Evolutionary conservation across 2,888 invertebrate genomes (phyloP), one percentile per base, ranked within the genome.

Genomic region (Amphipyra berbera): DNA sequence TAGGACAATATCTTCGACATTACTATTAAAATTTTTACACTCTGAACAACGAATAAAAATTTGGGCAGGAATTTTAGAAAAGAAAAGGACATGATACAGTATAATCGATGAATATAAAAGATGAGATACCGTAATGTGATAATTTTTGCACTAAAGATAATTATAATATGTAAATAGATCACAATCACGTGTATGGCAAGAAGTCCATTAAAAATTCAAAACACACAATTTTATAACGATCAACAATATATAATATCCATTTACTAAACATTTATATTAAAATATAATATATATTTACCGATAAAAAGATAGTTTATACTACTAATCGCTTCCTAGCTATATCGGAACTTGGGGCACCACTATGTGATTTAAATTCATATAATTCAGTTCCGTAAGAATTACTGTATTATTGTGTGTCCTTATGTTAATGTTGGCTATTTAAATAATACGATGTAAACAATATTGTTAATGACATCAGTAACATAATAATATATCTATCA

Each of bases 361-460:
- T 38, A 55, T 13, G 21, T 49, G 12, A 60, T 73, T 57, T 37
- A 38, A 45, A 66, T 71, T 49, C 40, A 49, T 55, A 40, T 53
- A 61, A 68, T 67, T 72, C 54, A 73, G 9, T 76, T 76, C 73
- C 73, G 56, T 45, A 45, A 14, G 2, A 40, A 48, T 53, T n/a
- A 54, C 13, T 50, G 30, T 1, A 4, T 10, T 70, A 30, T 46
- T 47, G 21, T 41, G 3, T 21, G 14, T 54, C 41, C 10, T 55
- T 42, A 48, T 37, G 52, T 14, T 33, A 41, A 53, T 63, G 27
- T n/a, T 7, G 10, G n/a, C 3, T 13, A 46, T 53, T 27, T 12
- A 7, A 60, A 35, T n/a, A 14, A 53, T 33, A 50, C 7, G 6
- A 38, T 42, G 9, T 33, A 12, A 15, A 38, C 7, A 41, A 27